Evolutionary conservation across 2,797 vertebrate species (phyloP), one percentile per base, ranked within the genome.

Genomic region (Yasuhikotakia modesta): DNA sequence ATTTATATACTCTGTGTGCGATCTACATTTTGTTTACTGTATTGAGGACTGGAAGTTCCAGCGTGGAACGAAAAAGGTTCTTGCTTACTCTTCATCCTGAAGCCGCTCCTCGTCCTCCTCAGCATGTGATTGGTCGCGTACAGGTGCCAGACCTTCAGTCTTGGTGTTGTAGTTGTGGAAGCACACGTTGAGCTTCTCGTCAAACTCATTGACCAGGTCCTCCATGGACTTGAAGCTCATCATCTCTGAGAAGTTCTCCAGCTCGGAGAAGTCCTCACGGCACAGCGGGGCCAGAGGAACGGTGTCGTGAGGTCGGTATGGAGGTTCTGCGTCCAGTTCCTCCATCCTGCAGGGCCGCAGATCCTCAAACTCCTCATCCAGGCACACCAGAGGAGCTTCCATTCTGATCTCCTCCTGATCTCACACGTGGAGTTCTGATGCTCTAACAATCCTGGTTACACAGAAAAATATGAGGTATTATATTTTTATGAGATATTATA

Each of bases 191-290:
- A 98, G 95, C 91, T 98, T 97, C 90, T 98, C 96, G 0, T 98
- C 96, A 73, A 98, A 98, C 81, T 97, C 96, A 11, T 97, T 97
- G 82, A 98, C 96, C 60, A 98, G 93, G 84, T 98, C 96, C 87
- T 98, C 96, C 96, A 98, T 98, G 58, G 96, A 98, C 90, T 98
- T 96, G 91, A 98, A 98, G 89, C 96, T 98, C 92, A 97, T 96
- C 90, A 98, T 97, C 90, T 98, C 96, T 0, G 95, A 96, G 92
- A 97, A 97, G 93, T 97, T 98, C 90, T 98, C 96, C 79, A 97
- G 91, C 92, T 97, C 96, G 0, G 95, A 96, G 89, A 96, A 95
- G 83, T 97, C 96, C 83, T 97, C 96, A 0, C 95, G 89, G 76
- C 85, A 90, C 85, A 94, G 90, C 58, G 93, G 88, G 43, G 85